Evolutionary conservation across 1,140 invertebrate species (phyloP).

Genomic region (Augochlora pura): DNA sequence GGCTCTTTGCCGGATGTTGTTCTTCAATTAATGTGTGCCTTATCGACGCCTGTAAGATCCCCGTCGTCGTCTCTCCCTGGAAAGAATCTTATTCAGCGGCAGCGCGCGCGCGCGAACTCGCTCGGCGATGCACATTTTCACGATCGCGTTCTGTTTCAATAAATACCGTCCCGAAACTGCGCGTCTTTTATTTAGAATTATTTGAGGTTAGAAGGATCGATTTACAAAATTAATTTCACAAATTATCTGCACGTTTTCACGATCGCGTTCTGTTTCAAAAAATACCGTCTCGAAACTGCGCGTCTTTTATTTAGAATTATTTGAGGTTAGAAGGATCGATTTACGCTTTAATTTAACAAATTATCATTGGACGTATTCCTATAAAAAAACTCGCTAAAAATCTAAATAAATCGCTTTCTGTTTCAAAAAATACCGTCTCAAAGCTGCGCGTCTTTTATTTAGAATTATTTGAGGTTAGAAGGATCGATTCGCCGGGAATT

Average conservation of each 20-base stretch:
- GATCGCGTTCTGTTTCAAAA: conserved; percentile 8
- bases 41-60: conserved; percentile 36
- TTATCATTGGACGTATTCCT: no score
- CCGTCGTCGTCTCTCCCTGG: conserved; percentile 12
- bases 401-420: conserved; percentile 16
- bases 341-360: no score
- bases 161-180: background rate
- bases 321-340: no score
- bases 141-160: conserved; percentile 6
- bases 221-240: no score
- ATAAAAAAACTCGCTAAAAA: no score
- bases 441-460: background rate
- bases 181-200: no score
- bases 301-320: no score
- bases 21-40: conserved; percentile 55
- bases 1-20: conserved; percentile 46
- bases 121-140: background rate
- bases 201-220: no score
- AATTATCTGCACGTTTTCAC: no score
- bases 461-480: no score
- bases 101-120: conserved; percentile 22
- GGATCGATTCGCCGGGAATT: no score
- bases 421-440: background rate
- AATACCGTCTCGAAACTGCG: background rate
- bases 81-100: conserved; percentile 44